Conservation (phyloP, 1,140 invertebrate species). For the Aphaenogaster floridana region DNA sequence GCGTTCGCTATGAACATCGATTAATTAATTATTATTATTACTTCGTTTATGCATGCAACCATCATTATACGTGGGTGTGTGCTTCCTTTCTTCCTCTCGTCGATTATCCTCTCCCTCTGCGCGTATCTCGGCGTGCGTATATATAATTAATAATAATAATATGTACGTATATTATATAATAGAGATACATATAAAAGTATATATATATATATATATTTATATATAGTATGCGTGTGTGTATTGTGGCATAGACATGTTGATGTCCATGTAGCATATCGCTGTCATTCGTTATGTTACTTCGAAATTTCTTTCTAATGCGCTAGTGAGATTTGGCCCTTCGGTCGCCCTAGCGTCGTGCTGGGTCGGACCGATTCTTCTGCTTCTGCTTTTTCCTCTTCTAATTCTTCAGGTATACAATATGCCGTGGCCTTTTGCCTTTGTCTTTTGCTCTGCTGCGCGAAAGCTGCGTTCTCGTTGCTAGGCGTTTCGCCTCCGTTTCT, state of each 20-base stretch:
- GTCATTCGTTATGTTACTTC: slow-evolving; percentile 1
- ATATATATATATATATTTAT: slow-evolving; percentile 62
- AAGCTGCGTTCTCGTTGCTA: slow-evolving; percentile 52
- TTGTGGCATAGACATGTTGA: slow-evolving; percentile 64
- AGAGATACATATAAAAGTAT: slow-evolving; percentile 66
- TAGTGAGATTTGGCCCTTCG: slow-evolving; percentile 47
- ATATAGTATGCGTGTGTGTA: slow-evolving; percentile 61
- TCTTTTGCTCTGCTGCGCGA: slow-evolving; percentile 53
- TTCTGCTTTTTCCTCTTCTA: not conserved
- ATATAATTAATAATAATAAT: slow-evolving; percentile 71
- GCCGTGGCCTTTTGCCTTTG: slow-evolving; percentile 33
- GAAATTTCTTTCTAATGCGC: slow-evolving; percentile 6
- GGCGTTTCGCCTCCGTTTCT: slow-evolving; percentile 42
- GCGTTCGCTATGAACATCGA: slow-evolving; percentile 56
- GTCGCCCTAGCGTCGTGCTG: slow-evolving; percentile 63
- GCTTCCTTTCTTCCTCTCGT: slow-evolving; percentile 23
- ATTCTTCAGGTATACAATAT: slow-evolving; percentile 25
- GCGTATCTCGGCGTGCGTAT: slow-evolving; percentile 64
- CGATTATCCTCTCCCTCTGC: slow-evolving; percentile 9
- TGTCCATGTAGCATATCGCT: slow-evolving; percentile 35
- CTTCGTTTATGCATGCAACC: slow-evolving; percentile 65
- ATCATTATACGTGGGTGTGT: slow-evolving; percentile 61
- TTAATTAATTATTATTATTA: slow-evolving; percentile 61
- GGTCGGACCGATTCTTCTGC: slow-evolving; percentile 17
- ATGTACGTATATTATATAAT: slow-evolving; percentile 67